phyloP scores from a whole-genome alignment of 2,797 vertebrate genomes.

The Alosa sapidissima region DNA sequence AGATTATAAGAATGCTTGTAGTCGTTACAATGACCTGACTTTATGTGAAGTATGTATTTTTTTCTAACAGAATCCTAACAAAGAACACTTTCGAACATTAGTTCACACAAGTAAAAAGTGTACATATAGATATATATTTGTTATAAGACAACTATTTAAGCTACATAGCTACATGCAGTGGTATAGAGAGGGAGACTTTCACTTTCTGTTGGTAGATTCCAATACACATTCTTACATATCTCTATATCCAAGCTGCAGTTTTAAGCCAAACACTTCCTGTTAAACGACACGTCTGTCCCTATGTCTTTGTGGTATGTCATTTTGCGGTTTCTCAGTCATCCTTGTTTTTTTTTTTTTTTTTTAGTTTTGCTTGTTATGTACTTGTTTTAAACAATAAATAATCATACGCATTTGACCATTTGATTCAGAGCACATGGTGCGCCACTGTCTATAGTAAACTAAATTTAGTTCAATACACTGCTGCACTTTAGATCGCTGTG shows the following conservation, averaged over 20 bases:
- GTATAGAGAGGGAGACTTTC: conserved; percentile 50
- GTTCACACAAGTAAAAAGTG: conserved; percentile 16
- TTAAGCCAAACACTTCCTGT: conserved; percentile 54
- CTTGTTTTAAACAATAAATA: conserved; percentile 52
- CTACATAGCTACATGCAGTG: conserved; percentile 26
- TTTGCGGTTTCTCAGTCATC: background rate
- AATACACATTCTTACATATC: conserved; percentile 47
- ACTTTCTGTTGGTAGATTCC: conserved; percentile 61
- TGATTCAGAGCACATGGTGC: conserved; percentile 55
- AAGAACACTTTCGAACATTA: conserved; percentile 18
- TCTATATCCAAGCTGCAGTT: conserved; percentile 53
- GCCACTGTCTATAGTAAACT: conserved; percentile 55
- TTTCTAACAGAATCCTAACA: conserved; percentile 19
- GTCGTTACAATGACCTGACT: conserved; percentile 21
- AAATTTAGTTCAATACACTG: conserved; percentile 59
- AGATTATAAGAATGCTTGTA: conserved; percentile 22
- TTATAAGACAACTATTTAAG: conserved; percentile 22
- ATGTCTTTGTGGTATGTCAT: conserved; percentile 37
- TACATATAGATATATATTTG: conserved; percentile 26
- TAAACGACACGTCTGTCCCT: conserved; percentile 40
- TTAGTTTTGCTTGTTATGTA: conserved; percentile 32
- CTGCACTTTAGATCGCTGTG: conserved; percentile 63
- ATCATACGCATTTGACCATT: conserved; percentile 47
- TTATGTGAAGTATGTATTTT: conserved; percentile 23
- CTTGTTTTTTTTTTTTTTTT: conserved; percentile 31